Conservation (phyloP, 1,140 invertebrate genomes). For the Cydia splendana region DNA sequence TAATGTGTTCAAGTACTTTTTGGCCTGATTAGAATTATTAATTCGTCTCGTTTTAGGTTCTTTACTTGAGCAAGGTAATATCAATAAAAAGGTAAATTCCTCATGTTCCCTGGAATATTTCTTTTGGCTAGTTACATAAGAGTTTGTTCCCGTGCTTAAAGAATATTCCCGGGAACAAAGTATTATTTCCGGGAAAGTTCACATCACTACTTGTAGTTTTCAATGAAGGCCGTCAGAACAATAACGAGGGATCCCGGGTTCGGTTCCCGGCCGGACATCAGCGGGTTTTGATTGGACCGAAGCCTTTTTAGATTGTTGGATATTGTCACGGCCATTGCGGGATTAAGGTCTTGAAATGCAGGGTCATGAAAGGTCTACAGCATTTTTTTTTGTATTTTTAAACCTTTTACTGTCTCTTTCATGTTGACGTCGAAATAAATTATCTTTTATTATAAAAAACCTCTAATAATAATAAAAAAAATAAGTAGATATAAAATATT, state of each 20-base stretch:
- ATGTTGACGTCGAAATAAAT: too few species aligned
- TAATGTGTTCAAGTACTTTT: too few species aligned
- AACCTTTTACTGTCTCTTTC: background rate
- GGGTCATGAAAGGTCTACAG: background rate
- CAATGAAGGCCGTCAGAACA: constrained; percentile 53
- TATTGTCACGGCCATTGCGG: background rate
- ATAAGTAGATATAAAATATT: too few species aligned
- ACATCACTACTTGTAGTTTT: constrained; percentile 43
- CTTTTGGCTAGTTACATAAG: too few species aligned
- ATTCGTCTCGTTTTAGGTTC: too few species aligned
- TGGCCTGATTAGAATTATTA: too few species aligned
- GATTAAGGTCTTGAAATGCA: background rate
- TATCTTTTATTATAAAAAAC: too few species aligned
- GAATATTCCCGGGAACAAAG: background rate
- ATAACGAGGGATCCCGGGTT: constrained; percentile 43
- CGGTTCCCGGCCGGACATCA: constrained; percentile 34
- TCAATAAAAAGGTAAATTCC: too few species aligned
- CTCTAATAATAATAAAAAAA: too few species aligned
- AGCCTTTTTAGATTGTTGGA: constrained; percentile 28
- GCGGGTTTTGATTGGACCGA: constrained; percentile 40
- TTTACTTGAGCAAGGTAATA: too few species aligned
- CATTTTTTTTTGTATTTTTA: background rate
- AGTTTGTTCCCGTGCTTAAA: background rate
- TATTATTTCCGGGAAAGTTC: background rate
- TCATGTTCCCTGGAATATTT: too few species aligned